Base-by-base conservation (phyloP, 1,140 invertebrate species). In the Idris sp. region DNA sequence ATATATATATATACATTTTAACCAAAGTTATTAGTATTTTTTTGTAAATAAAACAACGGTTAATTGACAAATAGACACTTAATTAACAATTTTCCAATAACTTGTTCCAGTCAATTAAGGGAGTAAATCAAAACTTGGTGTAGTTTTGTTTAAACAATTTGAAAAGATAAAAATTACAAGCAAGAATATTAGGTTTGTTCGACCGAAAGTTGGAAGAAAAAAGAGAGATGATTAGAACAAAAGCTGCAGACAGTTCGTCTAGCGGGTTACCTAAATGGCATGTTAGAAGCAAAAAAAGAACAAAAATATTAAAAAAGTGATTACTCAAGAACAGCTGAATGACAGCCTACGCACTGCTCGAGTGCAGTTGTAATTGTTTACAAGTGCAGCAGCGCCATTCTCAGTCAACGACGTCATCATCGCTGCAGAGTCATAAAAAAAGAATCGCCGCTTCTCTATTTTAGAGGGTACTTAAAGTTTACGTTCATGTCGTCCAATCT, bases 381-480 rank as follows among this genome's bases (percentile, higher is more conserved):
- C 36, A 48, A 65, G 44, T 64, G 56, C 58, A 48, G 18, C 54
- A 35, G 35, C 53, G 64, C 19, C 51, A 69, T 71, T 61, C 48
- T 71, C 67, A 56, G 40, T 54, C 67, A 46, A 43, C 44, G 35
- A 51, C 54, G 58, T 51, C 59, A 36, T 65, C 68, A 43, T 64
- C 46, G 69, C 48, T 48, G 59, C 36, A 35, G 48, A 67, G 61
- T 67, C 61, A 64, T 67, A 67, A 74, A 74, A 59, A 61, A 65
- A 65, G 69, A 74, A 74, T 73, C 69, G 69, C 46, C 46, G 44
- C 59, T 67, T 67, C 48, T 61, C 44, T 48, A 33, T 53, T 65
- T 74, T 28, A 61, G n/a, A 74, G 69, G 40, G 53, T 61, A 61
- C 69, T 67, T 54, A 51, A 58, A 74, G 53, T 67, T 74, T 74